phyloP scores from a whole-genome alignment of 1,140 invertebrate genomes.

The Apolygus lucorum region DNA sequence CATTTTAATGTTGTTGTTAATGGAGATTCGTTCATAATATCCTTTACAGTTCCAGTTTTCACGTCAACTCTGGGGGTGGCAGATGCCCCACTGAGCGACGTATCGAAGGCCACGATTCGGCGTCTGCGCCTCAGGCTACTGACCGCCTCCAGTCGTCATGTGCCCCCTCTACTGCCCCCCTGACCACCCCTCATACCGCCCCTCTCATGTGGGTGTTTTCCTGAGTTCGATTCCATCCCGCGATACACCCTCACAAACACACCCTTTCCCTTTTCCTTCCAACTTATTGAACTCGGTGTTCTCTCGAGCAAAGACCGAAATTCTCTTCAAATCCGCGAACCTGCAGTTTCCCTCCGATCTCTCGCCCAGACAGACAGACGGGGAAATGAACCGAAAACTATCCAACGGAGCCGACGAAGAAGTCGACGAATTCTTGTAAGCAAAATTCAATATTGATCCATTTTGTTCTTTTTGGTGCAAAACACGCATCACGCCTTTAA shows the following conservation, averaged over 20 bases:
- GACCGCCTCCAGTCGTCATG: too few species aligned
- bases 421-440: conserved; percentile 25
- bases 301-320: background rate
- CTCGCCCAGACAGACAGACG: too few species aligned
- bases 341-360: background rate
- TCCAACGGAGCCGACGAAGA: conserved; percentile 25
- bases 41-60: too few species aligned
- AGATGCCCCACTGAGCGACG: too few species aligned
- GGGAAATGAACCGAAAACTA: conserved; percentile 16
- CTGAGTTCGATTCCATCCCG: conserved; percentile 1
- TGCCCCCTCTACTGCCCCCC: background rate
- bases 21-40: too few species aligned
- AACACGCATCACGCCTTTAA: background rate
- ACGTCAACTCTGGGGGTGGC: too few species aligned
- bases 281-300: conserved; percentile 6
- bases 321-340: background rate
- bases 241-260: background rate
- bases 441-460: background rate
- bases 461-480: background rate
- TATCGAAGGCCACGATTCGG: too few species aligned
- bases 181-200: background rate
- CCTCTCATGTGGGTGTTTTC: conserved; percentile 2
- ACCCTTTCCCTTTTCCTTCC: background rate
- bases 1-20: too few species aligned
- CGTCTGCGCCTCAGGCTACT: background rate